Evolutionary conservation across 2,113 vertebrate species (phyloP).

Genomic region (Oncorhynchus gorbuscha): DNA sequence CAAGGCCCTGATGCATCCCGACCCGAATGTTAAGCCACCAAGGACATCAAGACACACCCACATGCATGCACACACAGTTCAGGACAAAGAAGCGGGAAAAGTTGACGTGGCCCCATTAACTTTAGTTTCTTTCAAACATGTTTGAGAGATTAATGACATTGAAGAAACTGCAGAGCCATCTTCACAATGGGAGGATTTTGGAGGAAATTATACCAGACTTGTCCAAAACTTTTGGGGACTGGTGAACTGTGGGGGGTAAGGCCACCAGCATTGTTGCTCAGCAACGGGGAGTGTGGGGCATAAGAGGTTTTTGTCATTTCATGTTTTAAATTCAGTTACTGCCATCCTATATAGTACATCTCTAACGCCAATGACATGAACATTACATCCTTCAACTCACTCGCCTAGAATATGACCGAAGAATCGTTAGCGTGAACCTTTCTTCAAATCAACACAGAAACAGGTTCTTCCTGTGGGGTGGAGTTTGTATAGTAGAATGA

Average conservation of each 20-base stretch:
- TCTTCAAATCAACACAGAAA: too few relatives aligned
- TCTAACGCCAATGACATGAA: too few relatives aligned
- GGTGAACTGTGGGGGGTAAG: constrained; percentile 12
- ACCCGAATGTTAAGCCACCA: constrained; percentile 45
- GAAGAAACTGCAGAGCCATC: constrained; percentile 38
- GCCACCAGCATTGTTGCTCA: constrained; percentile 51
- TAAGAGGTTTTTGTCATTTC: too few relatives aligned
- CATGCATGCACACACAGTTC: constrained; percentile 12
- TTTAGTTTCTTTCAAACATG: constrained; percentile 48
- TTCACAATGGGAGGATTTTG: constrained; percentile 64
- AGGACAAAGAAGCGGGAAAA: constrained; percentile 45
- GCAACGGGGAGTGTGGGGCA: constrained; percentile 19
- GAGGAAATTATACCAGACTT: constrained; percentile 59
- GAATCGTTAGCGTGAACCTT: too few relatives aligned
- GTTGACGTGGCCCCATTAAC: constrained; percentile 39
- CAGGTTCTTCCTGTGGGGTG: too few relatives aligned
- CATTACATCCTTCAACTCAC: too few relatives aligned
- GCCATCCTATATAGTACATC: too few relatives aligned
- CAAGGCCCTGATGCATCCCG: constrained; percentile 49
- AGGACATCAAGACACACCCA: constrained; percentile 17
- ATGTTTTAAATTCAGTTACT: too few relatives aligned
- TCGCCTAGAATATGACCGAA: too few relatives aligned
- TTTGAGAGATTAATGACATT: constrained; percentile 47
- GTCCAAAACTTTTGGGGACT: constrained; percentile 42
- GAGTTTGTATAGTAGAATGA: too few relatives aligned